Conservation (phyloP, 2,797 vertebrate species). For the Enteromius radiatus region DNA sequence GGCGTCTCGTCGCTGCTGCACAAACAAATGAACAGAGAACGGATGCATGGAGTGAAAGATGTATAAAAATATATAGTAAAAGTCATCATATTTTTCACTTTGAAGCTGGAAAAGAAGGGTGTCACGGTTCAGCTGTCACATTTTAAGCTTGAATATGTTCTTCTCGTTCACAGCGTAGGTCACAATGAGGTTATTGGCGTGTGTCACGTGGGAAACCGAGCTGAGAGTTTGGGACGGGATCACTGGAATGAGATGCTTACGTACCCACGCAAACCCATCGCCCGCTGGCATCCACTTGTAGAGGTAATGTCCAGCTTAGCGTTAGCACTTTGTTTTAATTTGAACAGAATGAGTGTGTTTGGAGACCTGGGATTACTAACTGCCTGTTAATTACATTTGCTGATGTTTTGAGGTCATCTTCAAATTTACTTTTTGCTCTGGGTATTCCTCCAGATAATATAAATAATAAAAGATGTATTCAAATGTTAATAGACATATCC, state of each 20-base stretch:
- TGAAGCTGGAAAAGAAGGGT: neutral
- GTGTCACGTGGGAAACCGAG: slow-evolving; percentile 93
- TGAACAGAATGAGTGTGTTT: neutral
- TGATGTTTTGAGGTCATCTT: neutral
- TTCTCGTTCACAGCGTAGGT: slow-evolving; percentile 88
- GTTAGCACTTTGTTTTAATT: neutral
- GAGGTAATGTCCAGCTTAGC: slow-evolving; percentile 81
- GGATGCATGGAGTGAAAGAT: neutral
- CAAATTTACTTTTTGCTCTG: neutral
- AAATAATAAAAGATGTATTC: neutral
- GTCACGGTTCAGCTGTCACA: neutral
- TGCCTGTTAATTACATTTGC: neutral
- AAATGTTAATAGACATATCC: neutral
- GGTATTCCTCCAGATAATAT: neutral
- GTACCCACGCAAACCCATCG: slow-evolving; percentile 95
- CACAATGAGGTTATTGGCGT: slow-evolving; percentile 98
- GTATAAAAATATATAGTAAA: slow-evolving; percentile 3
- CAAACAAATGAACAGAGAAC: slow-evolving; percentile 13
- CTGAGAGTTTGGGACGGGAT: slow-evolving; percentile 90
- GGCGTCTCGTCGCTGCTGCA: neutral
- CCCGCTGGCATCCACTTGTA: slow-evolving; percentile 93
- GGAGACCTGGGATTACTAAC: neutral
- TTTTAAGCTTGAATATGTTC: neutral
- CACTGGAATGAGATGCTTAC: slow-evolving; percentile 98
- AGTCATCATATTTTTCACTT: slow-evolving; percentile 14